Base-by-base conservation (phyloP, 2,888 invertebrate genomes). In the Phaedon cochleariae region DNA sequence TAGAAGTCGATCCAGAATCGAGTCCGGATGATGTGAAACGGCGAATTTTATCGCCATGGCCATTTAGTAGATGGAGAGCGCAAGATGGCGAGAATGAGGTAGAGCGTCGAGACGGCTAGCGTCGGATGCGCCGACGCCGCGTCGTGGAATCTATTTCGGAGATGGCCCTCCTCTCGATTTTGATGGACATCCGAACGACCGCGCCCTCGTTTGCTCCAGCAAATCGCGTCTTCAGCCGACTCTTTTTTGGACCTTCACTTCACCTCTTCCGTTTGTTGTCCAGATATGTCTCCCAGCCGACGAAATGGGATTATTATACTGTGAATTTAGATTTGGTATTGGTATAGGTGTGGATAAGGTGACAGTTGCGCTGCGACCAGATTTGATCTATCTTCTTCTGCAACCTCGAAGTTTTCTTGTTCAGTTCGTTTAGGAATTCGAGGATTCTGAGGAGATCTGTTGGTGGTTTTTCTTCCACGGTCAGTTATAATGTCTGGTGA, bases 171-270 rank as follows among this genome's bases (percentile, higher is more conserved):
- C 82, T 81, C 84, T 83, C 83, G 80, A 84, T 83, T 83, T 84
- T 84, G 84, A 84, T 83, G 83, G 84, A 83, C 84, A 83, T 80
- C 73, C 78, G 77, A 81, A 82, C 81, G 83, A 82, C 83, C 83
- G 83, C 84, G 83, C 83, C 84, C 82, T 81, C 81, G 74, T 81
- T 80, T 78, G 79, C 76, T 75, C 75, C 77, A 77, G 79, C 80
- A 82, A 81, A 82, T 81, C 80, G 80, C 79, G 75, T 79, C 81
- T 80, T 82, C 81, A 80, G 80, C 79, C 70, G 71, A 68, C 66
- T n/a, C 49, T 29, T 62, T 46, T 20, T 17, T 20, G n/a, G n/a
- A n/a, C n/a, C n/a, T n/a, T n/a, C n/a, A n/a, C n/a, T n/a, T n/a
- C n/a, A n/a, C n/a, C n/a, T n/a, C n/a, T n/a, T n/a, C n/a, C 20